Conservation (phyloP, 1,140 invertebrate genomes). For the Plectus sambesii region DNA sequence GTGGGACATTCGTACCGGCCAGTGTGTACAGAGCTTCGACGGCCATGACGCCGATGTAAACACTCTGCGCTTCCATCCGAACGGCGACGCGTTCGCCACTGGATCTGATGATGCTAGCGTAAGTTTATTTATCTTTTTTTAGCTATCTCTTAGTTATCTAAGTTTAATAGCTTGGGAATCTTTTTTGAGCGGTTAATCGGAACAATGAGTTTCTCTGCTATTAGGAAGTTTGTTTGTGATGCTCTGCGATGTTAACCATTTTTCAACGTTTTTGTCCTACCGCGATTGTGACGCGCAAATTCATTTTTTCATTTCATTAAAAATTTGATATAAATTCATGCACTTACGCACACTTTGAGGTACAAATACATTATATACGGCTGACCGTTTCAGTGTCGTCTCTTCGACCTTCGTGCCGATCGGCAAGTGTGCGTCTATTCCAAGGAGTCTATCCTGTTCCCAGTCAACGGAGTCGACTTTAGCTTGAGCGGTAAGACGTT, state of each 20-base stretch:
- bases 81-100: slow-evolving; percentile 92
- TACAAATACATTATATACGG: slow-evolving; percentile 4
- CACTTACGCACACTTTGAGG: background rate
- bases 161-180: too few species aligned
- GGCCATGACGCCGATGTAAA: slow-evolving; percentile 97
- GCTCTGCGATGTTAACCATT: background rate
- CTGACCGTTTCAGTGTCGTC: slow-evolving; percentile 61
- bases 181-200: too few species aligned
- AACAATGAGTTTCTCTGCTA: slow-evolving; percentile 5
- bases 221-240: background rate
- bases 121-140: slow-evolving; percentile 42
- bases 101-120: slow-evolving; percentile 94
- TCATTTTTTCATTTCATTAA: too few species aligned
- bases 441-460: slow-evolving; percentile 96
- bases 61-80: slow-evolving; percentile 95
- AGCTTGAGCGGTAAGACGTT: slow-evolving; percentile 76
- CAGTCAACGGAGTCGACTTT: slow-evolving; percentile 93
- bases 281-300: too few species aligned
- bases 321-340: too few species aligned
- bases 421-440: slow-evolving; percentile 89
- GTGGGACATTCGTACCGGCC: slow-evolving; percentile 97
- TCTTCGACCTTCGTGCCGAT: slow-evolving; percentile 94
- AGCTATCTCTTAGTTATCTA: slow-evolving; percentile 7
- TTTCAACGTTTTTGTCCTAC: too few species aligned
- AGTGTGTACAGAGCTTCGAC: slow-evolving; percentile 96